Conservation (phyloP, 2,888 invertebrate genomes). For the Mamestra brassicae region DNA sequence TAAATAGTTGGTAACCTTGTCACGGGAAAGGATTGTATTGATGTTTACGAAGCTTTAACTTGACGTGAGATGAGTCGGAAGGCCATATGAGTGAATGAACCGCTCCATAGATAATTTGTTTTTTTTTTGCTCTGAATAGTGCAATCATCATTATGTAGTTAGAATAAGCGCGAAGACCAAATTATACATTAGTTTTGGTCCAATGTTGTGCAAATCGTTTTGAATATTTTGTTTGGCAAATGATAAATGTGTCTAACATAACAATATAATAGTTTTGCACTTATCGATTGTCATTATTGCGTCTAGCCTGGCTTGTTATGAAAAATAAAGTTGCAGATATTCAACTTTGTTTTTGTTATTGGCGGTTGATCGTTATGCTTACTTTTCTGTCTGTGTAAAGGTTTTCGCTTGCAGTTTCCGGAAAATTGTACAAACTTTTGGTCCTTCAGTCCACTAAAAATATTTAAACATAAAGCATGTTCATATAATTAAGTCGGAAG, state of each 20-base stretch:
- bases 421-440: no score
- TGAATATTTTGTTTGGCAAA: not conserved
- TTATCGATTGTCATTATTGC: not conserved
- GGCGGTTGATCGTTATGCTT: no score
- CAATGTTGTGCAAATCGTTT: not conserved
- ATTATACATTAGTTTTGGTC: conserved; percentile 1
- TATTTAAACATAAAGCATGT: no score
- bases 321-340: not conserved
- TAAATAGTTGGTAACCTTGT: conserved; percentile 51
- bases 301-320: not conserved
- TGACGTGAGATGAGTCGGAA: conserved; percentile 51
- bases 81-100: conserved; percentile 42
- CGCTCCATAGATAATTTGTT: not conserved
- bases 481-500: no score
- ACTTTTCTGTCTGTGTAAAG: no score
- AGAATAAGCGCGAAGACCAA: not conserved
- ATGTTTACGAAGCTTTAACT: conserved; percentile 29
- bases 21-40: conserved; percentile 48
- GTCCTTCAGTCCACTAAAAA: no score
- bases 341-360: no score
- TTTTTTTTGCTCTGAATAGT: conserved; percentile 20
- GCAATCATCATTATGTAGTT: conserved; percentile 39
- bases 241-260: conserved; percentile 3
- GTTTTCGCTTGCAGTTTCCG: no score
- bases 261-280: not conserved